Evolutionary conservation across 2,797 vertebrate genomes (phyloP), one percentile per base, ranked within the genome.

Genomic region (Amazona ochrocephala): DNA sequence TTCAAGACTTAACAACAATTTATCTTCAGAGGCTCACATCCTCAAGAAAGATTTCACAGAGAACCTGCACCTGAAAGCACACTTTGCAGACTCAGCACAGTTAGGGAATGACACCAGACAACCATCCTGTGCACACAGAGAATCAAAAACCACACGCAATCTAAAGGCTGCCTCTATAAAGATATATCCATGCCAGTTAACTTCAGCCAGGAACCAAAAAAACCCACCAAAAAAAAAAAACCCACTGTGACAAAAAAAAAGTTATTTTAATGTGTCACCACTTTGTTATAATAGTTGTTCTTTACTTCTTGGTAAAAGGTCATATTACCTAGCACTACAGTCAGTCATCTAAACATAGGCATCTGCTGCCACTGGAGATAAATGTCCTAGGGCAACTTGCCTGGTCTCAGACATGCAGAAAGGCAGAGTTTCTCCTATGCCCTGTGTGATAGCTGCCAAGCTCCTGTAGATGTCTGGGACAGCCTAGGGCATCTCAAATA

Each of bases 341-440:
- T 73, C 79, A 70, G 53, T 70, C 71, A 95, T 91, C 91, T 90
- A 96, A 96, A 96, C 90, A 91, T 86, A 95, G 90, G 80, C 62
- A 83, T 53, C 58, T 17, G 50, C 39, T 68, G 91, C 94, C 66
- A 88, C 91, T 81, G 30, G 27, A 93, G 90, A 94, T 88, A 77
- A 88, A 83, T 15, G 39, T 66, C 62, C 85, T 13, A 84, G 71
- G 93, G 94, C 85, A 93, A 84, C 26, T 44, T 91, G 90, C 85
- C 91, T 75, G 76, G 50, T 62, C 73, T 56, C 85, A 50, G 70
- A 53, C 71, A 61, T 17, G 50, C 89, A 87, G 62, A 87, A 94
- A 83, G 65, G 79, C 79, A 53, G 0, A 3, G 23, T 29, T 85
- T 72, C 76, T 91, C 79, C 85, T 50, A 1, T 29, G 70, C 58